These are phyloP conservation scores for Danio jaintianensis DNA, from an alignment of 2,797 vertebrate species.

Conservation along the genomic window DNA sequence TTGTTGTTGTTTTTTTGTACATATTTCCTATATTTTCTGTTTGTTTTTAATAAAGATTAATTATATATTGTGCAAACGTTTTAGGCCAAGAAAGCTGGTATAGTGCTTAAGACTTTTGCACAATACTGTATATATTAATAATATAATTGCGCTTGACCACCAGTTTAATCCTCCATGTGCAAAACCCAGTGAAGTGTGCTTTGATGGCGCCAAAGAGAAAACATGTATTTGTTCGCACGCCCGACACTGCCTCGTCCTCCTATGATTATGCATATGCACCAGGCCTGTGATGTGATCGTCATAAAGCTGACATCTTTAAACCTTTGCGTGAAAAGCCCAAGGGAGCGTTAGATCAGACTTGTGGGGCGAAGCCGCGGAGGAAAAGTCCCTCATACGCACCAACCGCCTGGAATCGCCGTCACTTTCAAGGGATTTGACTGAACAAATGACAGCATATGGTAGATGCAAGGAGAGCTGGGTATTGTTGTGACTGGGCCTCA, in stretches of 20 bases:
- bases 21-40: too few relatives aligned
- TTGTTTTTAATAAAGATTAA: too few relatives aligned
- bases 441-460: slow-evolving; percentile 87
- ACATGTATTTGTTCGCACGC: slow-evolving; percentile 22
- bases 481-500: slow-evolving; percentile 77
- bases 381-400: slow-evolving; percentile 62
- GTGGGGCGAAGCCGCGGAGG: slow-evolving; percentile 35
- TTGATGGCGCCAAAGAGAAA: not conserved
- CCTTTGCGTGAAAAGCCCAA: slow-evolving; percentile 70
- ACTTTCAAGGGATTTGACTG: slow-evolving; percentile 81
- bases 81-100: too few relatives aligned
- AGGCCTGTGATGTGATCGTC: slow-evolving; percentile 73
- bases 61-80: too few relatives aligned
- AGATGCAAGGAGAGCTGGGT: slow-evolving; percentile 76
- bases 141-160: not conserved
- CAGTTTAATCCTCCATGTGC: not conserved
- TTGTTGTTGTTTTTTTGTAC: too few relatives aligned
- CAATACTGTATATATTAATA: too few relatives aligned
- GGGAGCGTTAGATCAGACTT: slow-evolving; percentile 72
- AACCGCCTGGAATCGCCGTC: slow-evolving; percentile 71
- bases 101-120: too few relatives aligned
- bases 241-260: slow-evolving; percentile 58
- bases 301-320: slow-evolving; percentile 79
- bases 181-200: not conserved
- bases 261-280: slow-evolving; percentile 69